A percentile compares a stretch with the other conserved stretches of the same genome.
Conservation (phyloP, 2,797 vertebrate genomes). For the Gymnothorax javanicus region DNA sequence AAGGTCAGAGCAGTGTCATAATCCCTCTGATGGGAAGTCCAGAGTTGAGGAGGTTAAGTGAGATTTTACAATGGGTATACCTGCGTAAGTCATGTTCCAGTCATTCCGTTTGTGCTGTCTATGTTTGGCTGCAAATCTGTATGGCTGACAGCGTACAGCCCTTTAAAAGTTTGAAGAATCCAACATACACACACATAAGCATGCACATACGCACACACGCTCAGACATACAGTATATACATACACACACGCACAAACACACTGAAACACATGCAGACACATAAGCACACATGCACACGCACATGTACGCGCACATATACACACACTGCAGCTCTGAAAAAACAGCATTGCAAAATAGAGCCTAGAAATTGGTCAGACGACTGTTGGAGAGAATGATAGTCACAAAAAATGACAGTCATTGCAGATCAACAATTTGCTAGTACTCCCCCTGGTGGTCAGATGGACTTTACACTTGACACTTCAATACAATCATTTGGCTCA, state of each 20-base stretch:
- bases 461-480: too few species aligned
- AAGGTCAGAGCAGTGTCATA: too few species aligned
- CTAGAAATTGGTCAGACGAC: not conserved
- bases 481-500: too few species aligned
- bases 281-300: not conserved
- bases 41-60: not conserved
- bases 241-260: too few species aligned
- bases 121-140: not conserved
- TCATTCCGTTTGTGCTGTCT: not conserved
- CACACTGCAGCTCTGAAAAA: not conserved
- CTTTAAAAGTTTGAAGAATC: too few species aligned
- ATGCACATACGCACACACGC: too few species aligned
- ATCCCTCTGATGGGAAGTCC: too few species aligned
- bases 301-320: not conserved
- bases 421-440: not conserved
- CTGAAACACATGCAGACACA: too few species aligned
- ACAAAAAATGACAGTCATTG: not conserved
- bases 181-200: too few species aligned
- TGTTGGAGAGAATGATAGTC: not conserved
- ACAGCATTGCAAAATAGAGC: not conserved
- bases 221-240: too few species aligned
- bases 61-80: not conserved
- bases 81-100: too few species aligned
- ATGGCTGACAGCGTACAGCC: not conserved
- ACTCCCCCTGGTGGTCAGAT: slow-evolving; percentile 36